A percentile compares a stretch with the other conserved stretches of the same genome.
Evolutionary conservation across 2,113 vertebrate genomes (phyloP).

Genomic region (Genyomyrus donnyi): DNA sequence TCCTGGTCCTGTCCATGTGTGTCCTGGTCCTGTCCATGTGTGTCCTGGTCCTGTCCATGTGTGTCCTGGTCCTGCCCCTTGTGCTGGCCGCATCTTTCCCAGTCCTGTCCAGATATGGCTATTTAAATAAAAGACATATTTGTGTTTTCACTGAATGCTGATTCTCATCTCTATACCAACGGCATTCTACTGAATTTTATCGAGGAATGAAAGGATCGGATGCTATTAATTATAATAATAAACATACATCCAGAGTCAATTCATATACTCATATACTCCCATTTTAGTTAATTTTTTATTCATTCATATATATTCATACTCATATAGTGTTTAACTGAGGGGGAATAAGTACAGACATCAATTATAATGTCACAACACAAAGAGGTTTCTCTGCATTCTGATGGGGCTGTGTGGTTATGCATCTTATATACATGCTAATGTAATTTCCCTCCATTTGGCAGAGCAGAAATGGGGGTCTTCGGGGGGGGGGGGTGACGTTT

Average conservation of each 20-base stretch:
- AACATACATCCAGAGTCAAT: background rate
- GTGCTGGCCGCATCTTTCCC: background rate
- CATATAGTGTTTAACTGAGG: background rate
- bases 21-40: background rate
- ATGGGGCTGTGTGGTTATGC: background rate
- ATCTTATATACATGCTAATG: constrained; percentile 11
- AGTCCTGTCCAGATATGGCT: background rate
- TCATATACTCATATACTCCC: background rate
- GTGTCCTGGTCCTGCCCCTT: background rate
- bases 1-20: no score
- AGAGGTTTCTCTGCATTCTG: background rate
- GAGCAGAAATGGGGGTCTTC: background rate
- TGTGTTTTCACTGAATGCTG: background rate
- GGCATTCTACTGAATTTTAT: background rate
- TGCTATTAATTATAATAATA: background rate
- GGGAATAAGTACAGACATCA: background rate
- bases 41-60: no score
- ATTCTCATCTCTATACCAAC: background rate
- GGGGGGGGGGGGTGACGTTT: background rate
- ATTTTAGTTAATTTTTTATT: background rate
- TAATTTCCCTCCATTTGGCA: background rate
- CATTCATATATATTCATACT: constrained; percentile 3
- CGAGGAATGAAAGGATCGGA: background rate
- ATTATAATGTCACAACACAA: constrained; percentile 6
- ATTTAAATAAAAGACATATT: background rate